Base-by-base conservation (phyloP, 2,113 vertebrate species). In the Bombycilla garrulus region DNA sequence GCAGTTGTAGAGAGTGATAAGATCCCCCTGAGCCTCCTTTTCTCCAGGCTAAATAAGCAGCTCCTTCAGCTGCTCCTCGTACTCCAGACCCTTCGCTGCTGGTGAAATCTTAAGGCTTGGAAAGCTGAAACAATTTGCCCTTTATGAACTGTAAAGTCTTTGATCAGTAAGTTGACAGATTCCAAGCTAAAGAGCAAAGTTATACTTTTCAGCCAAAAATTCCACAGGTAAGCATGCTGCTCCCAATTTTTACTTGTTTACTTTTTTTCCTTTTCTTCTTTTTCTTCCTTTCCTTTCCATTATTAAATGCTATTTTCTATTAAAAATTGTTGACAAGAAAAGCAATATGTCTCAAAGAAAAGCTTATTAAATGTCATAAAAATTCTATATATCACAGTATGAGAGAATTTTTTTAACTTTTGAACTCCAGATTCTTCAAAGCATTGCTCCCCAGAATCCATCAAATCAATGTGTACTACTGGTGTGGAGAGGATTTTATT, bases 341-440 rank as follows among this genome's bases (percentile, higher is more conserved):
- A 81, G 3, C 28, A 44, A 21, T 36, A 16, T 26, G 36, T 81
- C 16, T 74, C 12, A 84, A 80, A 58, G 18, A n/a, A 86, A 70
- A 83, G 4, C 15, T 85, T 60, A 78, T 74, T 78, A 69, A 73
- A 50, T 47, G 12, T 18, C 28, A 45, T 36, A 57, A 86, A 70
- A 87, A 44, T 77, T 20, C n/a, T 71, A 21, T 71, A 71, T 11
- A n/a, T 89, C 35, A 16, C 65, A 35, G 14, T 21, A 35, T 26
- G 44, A 5, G 21, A 77, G 45, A 22, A 57, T 51, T 65, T 42
- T 50, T 96, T 94, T 57, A 86, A 86, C 53, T 60, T 94, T 69
- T 86, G 38, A 81, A 82, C 51, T 81, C 15, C 10, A 47, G 62
- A 74, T 77, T 93, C 64, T 82, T 92, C 74, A 88, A 81, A 94